Evolutionary conservation across 2,888 invertebrate genomes (phyloP).

Genomic region (Xanthia icteritia): DNA sequence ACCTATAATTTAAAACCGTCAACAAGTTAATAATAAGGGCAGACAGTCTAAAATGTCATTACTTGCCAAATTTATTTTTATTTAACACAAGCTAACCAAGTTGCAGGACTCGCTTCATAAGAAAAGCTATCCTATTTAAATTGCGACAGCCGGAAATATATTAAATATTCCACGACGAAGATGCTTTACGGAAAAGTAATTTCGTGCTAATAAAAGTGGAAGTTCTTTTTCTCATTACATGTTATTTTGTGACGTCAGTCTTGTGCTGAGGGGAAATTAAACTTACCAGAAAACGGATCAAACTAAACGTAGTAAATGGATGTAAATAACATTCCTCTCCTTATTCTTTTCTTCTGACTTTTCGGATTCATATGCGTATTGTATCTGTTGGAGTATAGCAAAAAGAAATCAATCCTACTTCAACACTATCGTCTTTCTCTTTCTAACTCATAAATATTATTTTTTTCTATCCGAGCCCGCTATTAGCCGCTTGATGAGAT

Average conservation of each 20-base stretch:
- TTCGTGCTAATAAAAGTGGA: slow-evolving; percentile 59
- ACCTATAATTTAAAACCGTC: slow-evolving; percentile 45
- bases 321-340: not conserved
- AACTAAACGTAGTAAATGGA: slow-evolving; percentile 17
- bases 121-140: slow-evolving; percentile 71
- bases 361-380: too few species aligned
- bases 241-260: slow-evolving; percentile 43
- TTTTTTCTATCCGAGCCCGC: too few species aligned
- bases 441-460: too few species aligned
- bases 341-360: too few species aligned
- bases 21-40: slow-evolving; percentile 56
- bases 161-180: slow-evolving; percentile 62
- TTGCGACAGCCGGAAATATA: slow-evolving; percentile 64
- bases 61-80: slow-evolving; percentile 69
- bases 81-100: slow-evolving; percentile 65
- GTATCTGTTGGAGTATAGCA: too few species aligned
- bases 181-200: slow-evolving; percentile 65
- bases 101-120: slow-evolving; percentile 60
- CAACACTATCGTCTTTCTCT: too few species aligned
- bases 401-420: too few species aligned
- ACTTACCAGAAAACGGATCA: slow-evolving; percentile 8
- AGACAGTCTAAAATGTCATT: slow-evolving; percentile 60
- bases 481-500: too few species aligned
- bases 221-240: slow-evolving; percentile 43
- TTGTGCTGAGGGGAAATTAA: slow-evolving; percentile 37